phyloP scores from a whole-genome alignment of 2,113 vertebrate species.

The Regulus satrapa region DNA sequence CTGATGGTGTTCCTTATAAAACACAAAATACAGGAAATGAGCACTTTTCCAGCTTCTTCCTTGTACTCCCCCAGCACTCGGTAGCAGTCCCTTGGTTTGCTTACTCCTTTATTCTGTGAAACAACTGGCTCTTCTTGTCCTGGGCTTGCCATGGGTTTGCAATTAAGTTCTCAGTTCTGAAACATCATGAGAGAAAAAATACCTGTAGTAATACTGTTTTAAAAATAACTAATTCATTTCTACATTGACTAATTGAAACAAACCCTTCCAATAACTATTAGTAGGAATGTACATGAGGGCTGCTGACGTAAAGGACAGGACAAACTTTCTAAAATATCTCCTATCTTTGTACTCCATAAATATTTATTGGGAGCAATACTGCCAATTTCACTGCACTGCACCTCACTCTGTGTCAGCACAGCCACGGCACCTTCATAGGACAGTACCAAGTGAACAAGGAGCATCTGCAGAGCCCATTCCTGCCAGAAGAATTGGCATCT shows the following conservation, averaged over 20 bases:
- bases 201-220: neutral
- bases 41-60: neutral
- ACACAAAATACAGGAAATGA: neutral
- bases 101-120: neutral
- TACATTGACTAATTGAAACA: neutral
- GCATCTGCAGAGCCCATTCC: neutral
- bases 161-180: neutral
- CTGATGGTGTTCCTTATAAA: neutral
- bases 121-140: neutral
- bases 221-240: neutral
- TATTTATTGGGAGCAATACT: neutral
- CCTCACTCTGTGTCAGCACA: neutral
- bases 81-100: neutral
- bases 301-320: neutral
- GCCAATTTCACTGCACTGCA: neutral
- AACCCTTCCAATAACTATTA: neutral
- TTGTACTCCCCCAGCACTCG: neutral
- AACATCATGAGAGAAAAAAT: neutral
- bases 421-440: neutral
- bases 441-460: neutral
- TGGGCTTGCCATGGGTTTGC: neutral
- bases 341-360: neutral
- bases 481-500: neutral
- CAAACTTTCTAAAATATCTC: neutral
- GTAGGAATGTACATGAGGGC: neutral